Base-by-base conservation (phyloP, 2,888 invertebrate species). In the Nomada fucata region DNA sequence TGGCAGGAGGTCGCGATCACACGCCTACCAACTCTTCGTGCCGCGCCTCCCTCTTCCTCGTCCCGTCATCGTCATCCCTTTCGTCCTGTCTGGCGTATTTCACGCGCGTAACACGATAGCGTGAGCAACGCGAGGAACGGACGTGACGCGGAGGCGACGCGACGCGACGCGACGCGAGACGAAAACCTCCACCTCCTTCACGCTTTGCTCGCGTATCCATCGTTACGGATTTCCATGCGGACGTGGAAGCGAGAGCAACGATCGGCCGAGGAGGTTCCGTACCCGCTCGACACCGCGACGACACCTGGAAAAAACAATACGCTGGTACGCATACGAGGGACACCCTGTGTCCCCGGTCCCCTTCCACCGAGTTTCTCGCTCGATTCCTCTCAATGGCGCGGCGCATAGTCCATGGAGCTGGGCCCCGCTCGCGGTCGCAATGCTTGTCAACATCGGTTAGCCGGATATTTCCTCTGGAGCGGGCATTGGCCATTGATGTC, bases 361-460 rank as follows among this genome's bases (percentile, higher is more conserved):
- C 59, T 64, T 79, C 64, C 78, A 61, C 70, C 44, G 53, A 23
- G 76, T 72, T 80, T 72, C 84, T 76, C 85, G 67, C 76, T 83
- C 81, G 80, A 61, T 83, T 74, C 83, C 76, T 79, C 88, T 89
- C 78, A 83, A 89, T 83, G 84, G 73, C 59, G 61, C 69, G 64
- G 67, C 82, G 72, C 60, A 80, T 73, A 69, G 69, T 63, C 67
- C 76, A 83, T 81, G 79, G 76, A 76, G 76, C 65, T 63, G 73
- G 44, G 68, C 53, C 63, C 60, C 75, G 79, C 82, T 84, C 89
- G 90, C 90, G 90, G 90, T 89, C 89, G 91, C 91, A 92, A 92
- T 92, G 92, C 90, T 92, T 93, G 93, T 93, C 93, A 93, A 92
- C 92, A 92, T 92, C 91, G 92, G 92, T 93, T 93, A 93, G 92